Evolutionary conservation across 2,888 invertebrate species (phyloP), one percentile per base, ranked within the genome.

Genomic region (Diplazon laetatorius): DNA sequence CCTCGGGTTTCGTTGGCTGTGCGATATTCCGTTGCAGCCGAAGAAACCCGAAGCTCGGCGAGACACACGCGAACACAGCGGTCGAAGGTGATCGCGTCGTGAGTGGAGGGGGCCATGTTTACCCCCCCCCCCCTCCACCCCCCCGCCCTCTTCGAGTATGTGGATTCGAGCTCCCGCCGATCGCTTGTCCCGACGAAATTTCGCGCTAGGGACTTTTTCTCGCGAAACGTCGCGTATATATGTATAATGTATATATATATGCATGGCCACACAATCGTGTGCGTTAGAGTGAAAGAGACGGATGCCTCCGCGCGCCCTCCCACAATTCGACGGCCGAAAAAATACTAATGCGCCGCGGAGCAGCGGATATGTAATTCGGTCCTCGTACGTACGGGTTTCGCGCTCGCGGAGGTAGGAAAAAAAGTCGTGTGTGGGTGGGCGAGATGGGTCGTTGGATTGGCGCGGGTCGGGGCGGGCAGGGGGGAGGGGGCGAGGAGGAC

Each of bases 311-410:
- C 63, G 65, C 68, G 57, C 80, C 76, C 74, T 70, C 37, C 77
- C 63, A 86, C 85, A 83, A 87, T 84, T 87, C 89, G 88, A 89
- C 88, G 88, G 88, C 89, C 88, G 88, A 89, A 89, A 89, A 89
- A 89, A 89, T 89, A 89, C 87, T 86, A 88, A 87, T 88, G 86
- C 88, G 88, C 88, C 74, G 85, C 84, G 84, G 82, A 52, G n/a
- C n/a, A n/a, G n/a, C 55, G 82, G 80, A 85, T 68, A 72, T n/a
- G n/a, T 79, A 68, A 79, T 79, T 75, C 83, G 85, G 80, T 86
- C 86, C 85, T 86, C 85, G 84, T 83, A 82, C 82, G 59, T 71
- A 71, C 75, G 78, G 65, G 75, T 62, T 78, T 79, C 68, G 75
- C 63, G 68, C 60, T 63, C 57, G 55, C 71, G 57, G 18, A 57